phyloP scores from a whole-genome alignment of 2,888 invertebrate species.

The Acleris holmiana region DNA sequence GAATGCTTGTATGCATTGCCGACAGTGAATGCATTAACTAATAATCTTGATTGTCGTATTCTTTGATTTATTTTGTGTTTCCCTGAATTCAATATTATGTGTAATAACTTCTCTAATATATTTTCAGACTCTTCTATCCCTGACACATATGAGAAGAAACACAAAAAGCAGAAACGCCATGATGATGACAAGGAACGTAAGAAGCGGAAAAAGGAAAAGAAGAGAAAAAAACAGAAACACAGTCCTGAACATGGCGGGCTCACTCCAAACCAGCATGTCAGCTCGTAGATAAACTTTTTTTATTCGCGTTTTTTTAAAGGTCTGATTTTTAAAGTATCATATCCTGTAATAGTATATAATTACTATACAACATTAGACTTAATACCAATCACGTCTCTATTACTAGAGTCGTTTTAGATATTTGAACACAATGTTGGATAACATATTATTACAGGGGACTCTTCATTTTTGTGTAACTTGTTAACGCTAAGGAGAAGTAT shows the following conservation, averaged over 20 bases:
- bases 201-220: constrained; percentile 97
- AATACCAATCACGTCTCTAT: too few relatives aligned
- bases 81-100: too few relatives aligned
- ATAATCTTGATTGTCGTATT: not conserved
- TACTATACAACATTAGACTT: too few relatives aligned
- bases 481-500: too few relatives aligned
- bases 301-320: constrained; percentile 12
- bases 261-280: constrained; percentile 77
- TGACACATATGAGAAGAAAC: constrained; percentile 96
- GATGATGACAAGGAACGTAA: constrained; percentile 97
- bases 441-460: too few relatives aligned
- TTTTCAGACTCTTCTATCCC: constrained; percentile 85
- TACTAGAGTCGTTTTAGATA: too few relatives aligned
- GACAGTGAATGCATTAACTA: too few relatives aligned
- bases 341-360: too few relatives aligned
- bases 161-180: constrained; percentile 96
- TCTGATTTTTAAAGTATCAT: constrained; percentile 13
- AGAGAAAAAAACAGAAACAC: constrained; percentile 96
- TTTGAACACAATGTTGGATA: too few relatives aligned
- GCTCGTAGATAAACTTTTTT: constrained; percentile 51
- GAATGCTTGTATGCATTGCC: too few relatives aligned
- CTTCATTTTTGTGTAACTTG: too few relatives aligned
- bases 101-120: not conserved
- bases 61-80: constrained; percentile 5
- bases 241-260: constrained; percentile 93